A percentile compares a stretch with the other conserved stretches of the same genome.
These are phyloP conservation scores for Agrilus planipennis DNA, from an alignment of 1,140 invertebrate genomes.

Conservation along the genomic window DNA sequence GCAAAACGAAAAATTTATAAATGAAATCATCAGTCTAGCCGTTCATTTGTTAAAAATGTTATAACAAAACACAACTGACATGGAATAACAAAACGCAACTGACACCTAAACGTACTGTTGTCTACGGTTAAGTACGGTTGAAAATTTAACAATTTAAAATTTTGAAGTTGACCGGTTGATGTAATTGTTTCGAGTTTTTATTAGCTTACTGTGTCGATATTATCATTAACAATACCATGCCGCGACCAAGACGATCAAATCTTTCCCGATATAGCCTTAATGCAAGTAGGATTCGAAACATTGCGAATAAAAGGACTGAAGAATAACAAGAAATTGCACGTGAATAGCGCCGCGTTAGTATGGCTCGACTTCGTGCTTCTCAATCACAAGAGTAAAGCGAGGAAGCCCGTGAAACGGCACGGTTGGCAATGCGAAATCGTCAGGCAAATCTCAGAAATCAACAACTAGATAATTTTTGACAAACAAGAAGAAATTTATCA, in stretches of 20 bases:
- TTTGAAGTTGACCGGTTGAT: too few relatives aligned
- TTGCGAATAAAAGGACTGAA: constrained; percentile 8
- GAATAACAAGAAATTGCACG: constrained; percentile 15
- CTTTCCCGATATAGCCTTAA: constrained; percentile 26
- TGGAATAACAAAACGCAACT: too few relatives aligned
- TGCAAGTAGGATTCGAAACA: constrained; percentile 21
- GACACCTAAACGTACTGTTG: too few relatives aligned
- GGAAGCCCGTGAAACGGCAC: constrained; percentile 30
- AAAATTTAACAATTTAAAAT: too few relatives aligned
- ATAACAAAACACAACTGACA: too few relatives aligned
- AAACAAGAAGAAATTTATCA: constrained; percentile 21
- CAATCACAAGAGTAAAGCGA: constrained; percentile 28
- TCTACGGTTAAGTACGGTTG: too few relatives aligned
- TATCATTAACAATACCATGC: too few relatives aligned
- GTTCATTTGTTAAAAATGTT: too few relatives aligned
- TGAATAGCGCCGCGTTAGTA: constrained; percentile 16
- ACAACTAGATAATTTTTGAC: constrained; percentile 23
- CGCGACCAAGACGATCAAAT: constrained; percentile 26
- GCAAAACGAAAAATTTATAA: too few relatives aligned
- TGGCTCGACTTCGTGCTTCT: constrained; percentile 17
- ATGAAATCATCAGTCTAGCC: too few relatives aligned
- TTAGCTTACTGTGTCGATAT: too few relatives aligned
- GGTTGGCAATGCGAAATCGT: constrained; percentile 22
- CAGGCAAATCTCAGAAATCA: constrained; percentile 16
- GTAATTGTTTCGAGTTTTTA: too few relatives aligned